Base-by-base conservation (phyloP, 2,797 vertebrate genomes). In the Sardinella longiceps region DNA sequence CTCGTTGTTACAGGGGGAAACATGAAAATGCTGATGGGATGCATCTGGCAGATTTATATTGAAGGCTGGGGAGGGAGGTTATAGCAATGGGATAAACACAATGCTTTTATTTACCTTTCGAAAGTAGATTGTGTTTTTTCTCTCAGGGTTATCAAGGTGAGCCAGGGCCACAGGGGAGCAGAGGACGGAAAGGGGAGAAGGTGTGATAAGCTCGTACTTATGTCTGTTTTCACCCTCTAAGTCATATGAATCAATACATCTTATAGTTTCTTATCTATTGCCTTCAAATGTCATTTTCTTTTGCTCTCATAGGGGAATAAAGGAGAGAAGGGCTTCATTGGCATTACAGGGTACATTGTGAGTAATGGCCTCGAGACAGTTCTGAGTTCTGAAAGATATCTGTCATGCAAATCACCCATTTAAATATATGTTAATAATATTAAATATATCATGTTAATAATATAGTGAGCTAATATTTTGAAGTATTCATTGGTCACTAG, bases 141-240 rank as follows among this genome's bases (percentile, higher is more conserved):
- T 25, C 84, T 82, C 9, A 96, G 95, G 95, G 95, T 88, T 95
- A 95, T 87, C 82, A 91, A 66, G 95, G 95, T 1, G 95, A 96
- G 56, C 80, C 83, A 2, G 95, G 95, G 30, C 91, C 89, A 33
- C 93, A 93, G 80, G 95, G 95, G 70, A 83, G 87, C 81, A 93
- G 91, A 91, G 95, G 93, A 53, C 70, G 5, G 48, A 94, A 93
- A 81, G 95, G 95, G 85, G 25, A 90, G 46, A 94, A 93, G 94
- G 95, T 95, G 70, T 83, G 84, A 86, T 20, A 80, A 7, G 80
- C 25, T 66, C 11, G 15, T n/a, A 4, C 60, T 63, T 66, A 33
- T 70, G 28, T 37, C 63, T 37, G 3, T 15, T 12, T 25, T 82
- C 30, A 9, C 85, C 12, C 14, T 66, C 28, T 66, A 3, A 63